These are phyloP conservation scores for Odontophorus gujanensis DNA, from an alignment of 2,113 vertebrate species.

Conservation along the genomic window DNA sequence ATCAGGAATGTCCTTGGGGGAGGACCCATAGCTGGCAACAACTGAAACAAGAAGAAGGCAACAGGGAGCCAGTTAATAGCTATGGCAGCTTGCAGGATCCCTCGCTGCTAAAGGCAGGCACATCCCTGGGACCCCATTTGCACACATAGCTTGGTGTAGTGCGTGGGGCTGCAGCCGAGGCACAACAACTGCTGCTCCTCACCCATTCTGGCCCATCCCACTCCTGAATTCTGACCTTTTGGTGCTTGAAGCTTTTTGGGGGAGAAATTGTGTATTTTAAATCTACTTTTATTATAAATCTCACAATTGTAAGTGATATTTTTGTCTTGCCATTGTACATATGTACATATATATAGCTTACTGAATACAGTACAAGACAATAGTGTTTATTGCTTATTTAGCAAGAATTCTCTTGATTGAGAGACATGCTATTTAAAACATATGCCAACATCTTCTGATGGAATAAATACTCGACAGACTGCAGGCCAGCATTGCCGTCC, in stretches of 20 bases:
- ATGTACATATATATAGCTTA: conserved; percentile 52
- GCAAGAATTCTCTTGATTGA: neutral
- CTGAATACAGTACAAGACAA: conserved; percentile 38
- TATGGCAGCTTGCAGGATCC: neutral
- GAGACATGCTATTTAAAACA: conserved; percentile 26
- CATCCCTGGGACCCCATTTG: fast-evolving
- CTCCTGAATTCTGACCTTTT: neutral
- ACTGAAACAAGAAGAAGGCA: conserved; percentile 71
- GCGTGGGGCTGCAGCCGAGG: fast-evolving
- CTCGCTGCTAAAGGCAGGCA: neutral
- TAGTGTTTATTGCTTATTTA: conserved; percentile 22
- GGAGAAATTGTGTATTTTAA: neutral
- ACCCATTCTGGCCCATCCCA: fast-evolving
- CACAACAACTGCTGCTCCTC: neutral
- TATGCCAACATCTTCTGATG: neutral
- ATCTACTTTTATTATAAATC: neutral
- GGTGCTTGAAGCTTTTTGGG: neutral
- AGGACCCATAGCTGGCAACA: conserved; percentile 82
- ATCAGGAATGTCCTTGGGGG: conserved; percentile 72
- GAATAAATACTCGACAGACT: neutral
- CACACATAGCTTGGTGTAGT: fast-evolving
- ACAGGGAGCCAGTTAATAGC: neutral
- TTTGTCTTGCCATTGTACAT: conserved; percentile 27
- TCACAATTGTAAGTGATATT: neutral
- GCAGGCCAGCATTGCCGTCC: neutral